A percentile compares a stretch with the other conserved stretches of the same genome.
Conservation (phyloP, 2,797 vertebrate species). For the Channa striata region DNA sequence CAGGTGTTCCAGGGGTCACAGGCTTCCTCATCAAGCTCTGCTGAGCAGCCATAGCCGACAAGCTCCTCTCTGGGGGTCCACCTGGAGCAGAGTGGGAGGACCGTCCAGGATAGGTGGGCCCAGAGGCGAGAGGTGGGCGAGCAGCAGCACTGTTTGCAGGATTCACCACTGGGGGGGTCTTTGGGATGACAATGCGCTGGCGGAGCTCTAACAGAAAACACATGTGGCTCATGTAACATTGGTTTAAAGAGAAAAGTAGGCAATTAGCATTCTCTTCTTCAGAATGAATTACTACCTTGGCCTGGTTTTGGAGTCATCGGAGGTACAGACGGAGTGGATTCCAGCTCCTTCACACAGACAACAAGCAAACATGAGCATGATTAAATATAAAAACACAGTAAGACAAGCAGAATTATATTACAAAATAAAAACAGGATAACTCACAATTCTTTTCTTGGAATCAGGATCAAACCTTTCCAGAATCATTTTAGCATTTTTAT, state of each 20-base stretch:
- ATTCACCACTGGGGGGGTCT: constrained; percentile 81
- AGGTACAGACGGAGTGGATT: constrained; percentile 84
- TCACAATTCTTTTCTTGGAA: constrained; percentile 91
- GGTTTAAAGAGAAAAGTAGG: neutral
- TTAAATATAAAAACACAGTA: constrained; percentile 14
- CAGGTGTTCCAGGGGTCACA: constrained; percentile 91
- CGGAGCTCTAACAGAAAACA: constrained; percentile 88
- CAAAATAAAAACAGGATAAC: constrained; percentile 36
- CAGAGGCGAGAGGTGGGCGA: constrained; percentile 79
- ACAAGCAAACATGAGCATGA: constrained; percentile 31
- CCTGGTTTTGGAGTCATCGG: constrained; percentile 91
- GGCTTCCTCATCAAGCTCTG: constrained; percentile 90
- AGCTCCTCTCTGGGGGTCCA: constrained; percentile 90
- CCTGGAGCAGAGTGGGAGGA: constrained; percentile 88
- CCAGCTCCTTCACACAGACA: constrained; percentile 87
- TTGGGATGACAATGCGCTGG: constrained; percentile 88
- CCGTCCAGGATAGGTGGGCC: constrained; percentile 82
- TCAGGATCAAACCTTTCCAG: constrained; percentile 98
- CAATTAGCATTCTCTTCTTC: neutral
- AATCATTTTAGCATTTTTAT: constrained; percentile 98
- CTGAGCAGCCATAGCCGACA: constrained; percentile 85
- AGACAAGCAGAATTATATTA: neutral
- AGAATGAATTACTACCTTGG: constrained; percentile 88
- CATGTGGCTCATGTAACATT: constrained; percentile 27
- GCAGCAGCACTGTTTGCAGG: constrained; percentile 76